These are phyloP conservation scores for Poecilus cupreus DNA, from an alignment of 2,888 invertebrate species.

Conservation along the genomic window DNA sequence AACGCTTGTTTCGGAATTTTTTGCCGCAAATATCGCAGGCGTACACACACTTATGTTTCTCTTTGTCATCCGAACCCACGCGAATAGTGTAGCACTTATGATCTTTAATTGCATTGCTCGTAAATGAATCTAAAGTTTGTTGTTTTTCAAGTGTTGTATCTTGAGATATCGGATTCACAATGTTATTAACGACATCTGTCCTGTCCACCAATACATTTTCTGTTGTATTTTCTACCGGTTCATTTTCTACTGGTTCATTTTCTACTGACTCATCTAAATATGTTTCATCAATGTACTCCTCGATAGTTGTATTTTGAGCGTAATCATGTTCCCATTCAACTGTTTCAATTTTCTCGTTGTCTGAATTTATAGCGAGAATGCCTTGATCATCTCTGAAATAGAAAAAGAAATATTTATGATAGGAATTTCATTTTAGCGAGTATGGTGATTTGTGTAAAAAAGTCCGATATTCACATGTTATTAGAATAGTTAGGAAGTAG, in stretches of 20 bases:
- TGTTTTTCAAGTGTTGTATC: background rate
- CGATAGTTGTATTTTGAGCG: slow-evolving; percentile 17
- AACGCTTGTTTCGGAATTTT: slow-evolving; percentile 49
- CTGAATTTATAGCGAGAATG: slow-evolving; percentile 10
- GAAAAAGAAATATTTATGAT: slow-evolving; percentile 35
- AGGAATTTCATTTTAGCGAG: background rate
- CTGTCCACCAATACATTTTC: slow-evolving; percentile 19
- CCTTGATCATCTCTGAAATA: slow-evolving; percentile 29
- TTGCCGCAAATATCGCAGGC: slow-evolving; percentile 68
- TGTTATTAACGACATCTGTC: slow-evolving; percentile 25
- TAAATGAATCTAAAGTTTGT: background rate
- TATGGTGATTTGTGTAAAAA: background rate
- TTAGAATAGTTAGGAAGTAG: background rate
- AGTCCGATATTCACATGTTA: background rate
- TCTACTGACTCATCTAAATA: background rate
- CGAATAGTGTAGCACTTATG: slow-evolving; percentile 53
- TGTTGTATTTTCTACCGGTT: background rate
- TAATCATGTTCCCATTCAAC: slow-evolving; percentile 54
- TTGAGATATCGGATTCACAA: background rate
- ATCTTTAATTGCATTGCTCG: background rate
- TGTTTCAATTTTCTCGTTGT: slow-evolving; percentile 19
- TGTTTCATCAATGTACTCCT: slow-evolving; percentile 23
- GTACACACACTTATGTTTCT: slow-evolving; percentile 60
- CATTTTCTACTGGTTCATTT: slow-evolving; percentile 3
- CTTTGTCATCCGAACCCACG: slow-evolving; percentile 35